Evolutionary conservation across 37 sponge, comb jelly and placozoan species (phyloP), one percentile per base, ranked within the genome.

Genomic region (Axinella damicornis): DNA sequence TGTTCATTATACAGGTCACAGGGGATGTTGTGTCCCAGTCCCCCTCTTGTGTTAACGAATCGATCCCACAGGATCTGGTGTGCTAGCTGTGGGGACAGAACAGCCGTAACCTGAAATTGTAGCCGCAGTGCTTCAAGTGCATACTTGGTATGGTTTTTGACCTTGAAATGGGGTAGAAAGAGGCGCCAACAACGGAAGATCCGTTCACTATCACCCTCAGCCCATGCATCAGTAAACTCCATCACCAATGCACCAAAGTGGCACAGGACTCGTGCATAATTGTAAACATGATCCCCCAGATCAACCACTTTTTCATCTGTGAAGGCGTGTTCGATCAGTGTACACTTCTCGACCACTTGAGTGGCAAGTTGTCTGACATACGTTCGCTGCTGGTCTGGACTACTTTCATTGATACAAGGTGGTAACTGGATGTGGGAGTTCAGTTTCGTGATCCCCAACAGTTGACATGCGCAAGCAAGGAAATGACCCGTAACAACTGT

Each of bases 41-140:
- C 85, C 17, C 83, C 89, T 24, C 63, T 55, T 14, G 75, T 82
- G 37, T 88, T 88, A 24, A 81, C 75, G 60, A 87, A 88, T 18
- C 83, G 34, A 52, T 74, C 31, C 89, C 84, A 83, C 38, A 24
- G 58, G 38, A 74, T 83, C 64, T 46, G 46, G 9, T 46, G 46
- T 46, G 46, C 46, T 9, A 46, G 46, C 4, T 46, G 46, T 12
- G 46, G 46, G 15, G 85, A 76, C 18, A 73, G 40, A 5, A 61
- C 13, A 5, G 62, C 38, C 18, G 14, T 70, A 2, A 73, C 37
- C 52, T 82, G 75, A n/a, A 82, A 74, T 33, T 73, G 66, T 20
- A 82, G 36, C 5, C 59, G 20, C 11, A 74, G 38, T 56, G 77
- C 89, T 28, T 74, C 77, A 9, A 82, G 69, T 5, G 57, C 35